A percentile compares a stretch with the other conserved stretches of the same genome.
phyloP scores from a whole-genome alignment of 1,140 invertebrate species.

The Cepaea nemoralis region DNA sequence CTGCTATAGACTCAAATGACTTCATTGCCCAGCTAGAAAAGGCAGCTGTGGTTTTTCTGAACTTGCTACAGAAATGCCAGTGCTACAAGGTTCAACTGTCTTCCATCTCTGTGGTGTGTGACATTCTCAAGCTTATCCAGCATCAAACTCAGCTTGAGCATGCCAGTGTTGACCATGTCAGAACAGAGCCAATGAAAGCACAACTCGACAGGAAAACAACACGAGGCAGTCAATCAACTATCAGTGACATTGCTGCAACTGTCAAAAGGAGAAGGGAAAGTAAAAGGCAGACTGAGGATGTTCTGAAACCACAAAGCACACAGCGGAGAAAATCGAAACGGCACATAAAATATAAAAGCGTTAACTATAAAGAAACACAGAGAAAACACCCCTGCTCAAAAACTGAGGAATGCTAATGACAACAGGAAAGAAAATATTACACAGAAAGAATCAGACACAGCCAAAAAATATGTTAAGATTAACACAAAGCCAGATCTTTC shows the following conservation, averaged over 20 bases:
- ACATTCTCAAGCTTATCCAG: not conserved
- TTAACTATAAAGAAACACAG: not conserved
- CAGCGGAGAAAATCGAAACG: not conserved
- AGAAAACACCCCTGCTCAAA: not conserved
- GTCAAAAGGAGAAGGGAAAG: not conserved
- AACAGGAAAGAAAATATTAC: not conserved
- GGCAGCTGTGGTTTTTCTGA: conserved; percentile 4
- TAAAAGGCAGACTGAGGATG: not conserved
- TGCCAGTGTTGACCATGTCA: not conserved
- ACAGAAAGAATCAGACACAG: not conserved
- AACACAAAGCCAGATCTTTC: not conserved
- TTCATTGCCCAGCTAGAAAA: conserved; percentile 21
- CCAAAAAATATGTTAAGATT: not conserved
- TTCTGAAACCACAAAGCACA: not conserved
- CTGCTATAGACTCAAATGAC: not conserved
- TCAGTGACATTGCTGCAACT: not conserved
- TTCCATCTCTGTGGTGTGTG: conserved; percentile 16
- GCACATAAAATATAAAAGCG: not conserved
- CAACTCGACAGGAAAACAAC: not conserved
- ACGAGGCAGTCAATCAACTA: not conserved
- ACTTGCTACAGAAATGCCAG: not conserved
- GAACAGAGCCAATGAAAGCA: not conserved
- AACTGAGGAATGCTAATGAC: not conserved
- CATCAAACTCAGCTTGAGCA: not conserved
- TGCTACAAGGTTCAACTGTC: not conserved